phyloP scores from a whole-genome alignment of 2,113 vertebrate genomes.

The Scomber colias region DNA sequence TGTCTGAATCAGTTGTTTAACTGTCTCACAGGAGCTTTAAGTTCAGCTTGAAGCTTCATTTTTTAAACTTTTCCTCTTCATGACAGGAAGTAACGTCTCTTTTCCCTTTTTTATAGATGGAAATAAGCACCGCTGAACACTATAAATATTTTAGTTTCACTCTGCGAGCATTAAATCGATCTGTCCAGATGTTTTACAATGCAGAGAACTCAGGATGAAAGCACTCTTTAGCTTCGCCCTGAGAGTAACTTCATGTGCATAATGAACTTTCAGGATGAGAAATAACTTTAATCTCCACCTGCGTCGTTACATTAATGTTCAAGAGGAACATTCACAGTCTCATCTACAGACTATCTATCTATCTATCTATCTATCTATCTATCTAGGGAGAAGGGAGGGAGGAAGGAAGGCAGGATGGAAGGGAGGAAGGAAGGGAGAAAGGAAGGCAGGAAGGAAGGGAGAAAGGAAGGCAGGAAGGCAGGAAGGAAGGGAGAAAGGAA shows the following conservation, averaged over 20 bases:
- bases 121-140: background rate
- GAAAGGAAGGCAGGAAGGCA: too few relatives aligned
- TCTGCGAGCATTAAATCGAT: slow-evolving; percentile 29
- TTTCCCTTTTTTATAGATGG: background rate
- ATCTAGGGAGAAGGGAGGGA: too few relatives aligned
- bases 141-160: slow-evolving; percentile 49
- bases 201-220: slow-evolving; percentile 5
- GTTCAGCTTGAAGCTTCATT: too few relatives aligned
- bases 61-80: too few relatives aligned
- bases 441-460: too few relatives aligned
- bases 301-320: background rate
- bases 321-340: background rate
- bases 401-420: too few relatives aligned
- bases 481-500: too few relatives aligned
- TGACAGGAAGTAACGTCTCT: background rate
- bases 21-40: too few relatives aligned
- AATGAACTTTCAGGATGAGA: slow-evolving; percentile 19
- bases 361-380: too few relatives aligned
- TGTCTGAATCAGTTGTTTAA: too few relatives aligned
- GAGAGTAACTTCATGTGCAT: slow-evolving; percentile 11
- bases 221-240: slow-evolving; percentile 2
- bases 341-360: background rate
- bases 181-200: background rate
- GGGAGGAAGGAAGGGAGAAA: too few relatives aligned
- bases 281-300: slow-evolving; percentile 33